Conservation (phyloP, 1,140 invertebrate species). For the Batillaria attramentaria region DNA sequence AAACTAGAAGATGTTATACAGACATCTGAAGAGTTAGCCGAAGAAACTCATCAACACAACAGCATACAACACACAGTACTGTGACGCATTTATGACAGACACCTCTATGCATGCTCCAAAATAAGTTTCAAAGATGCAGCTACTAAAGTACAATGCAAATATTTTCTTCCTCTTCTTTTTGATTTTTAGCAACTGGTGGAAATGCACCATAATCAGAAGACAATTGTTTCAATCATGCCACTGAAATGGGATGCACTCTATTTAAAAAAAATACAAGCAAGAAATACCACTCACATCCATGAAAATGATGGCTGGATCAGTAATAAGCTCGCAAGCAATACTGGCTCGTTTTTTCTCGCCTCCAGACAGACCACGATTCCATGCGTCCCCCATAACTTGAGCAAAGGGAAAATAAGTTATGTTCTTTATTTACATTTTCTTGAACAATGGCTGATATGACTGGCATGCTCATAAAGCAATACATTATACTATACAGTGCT, state of each 20-base stretch:
- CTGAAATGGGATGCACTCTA: neutral
- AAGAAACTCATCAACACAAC: no score
- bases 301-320: slow-evolving; percentile 89
- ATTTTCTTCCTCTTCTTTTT: no score
- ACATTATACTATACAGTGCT: neutral
- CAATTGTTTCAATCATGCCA: neutral
- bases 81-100: neutral
- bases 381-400: slow-evolving; percentile 87
- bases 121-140: no score
- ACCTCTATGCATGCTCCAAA: no score
- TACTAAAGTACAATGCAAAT: neutral
- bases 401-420: no score
- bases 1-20: no score
- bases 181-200: no score
- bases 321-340: slow-evolving; percentile 89
- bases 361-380: slow-evolving; percentile 85
- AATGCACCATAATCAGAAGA: neutral
- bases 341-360: slow-evolving; percentile 91
- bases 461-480: neutral
- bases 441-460: neutral
- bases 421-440: neutral
- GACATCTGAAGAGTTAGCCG: no score
- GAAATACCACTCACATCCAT: slow-evolving; percentile 82
- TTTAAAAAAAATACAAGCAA: neutral
- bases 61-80: neutral